phyloP scores from a whole-genome alignment of 2,888 invertebrate species.

The Melanostoma mellinum region DNA sequence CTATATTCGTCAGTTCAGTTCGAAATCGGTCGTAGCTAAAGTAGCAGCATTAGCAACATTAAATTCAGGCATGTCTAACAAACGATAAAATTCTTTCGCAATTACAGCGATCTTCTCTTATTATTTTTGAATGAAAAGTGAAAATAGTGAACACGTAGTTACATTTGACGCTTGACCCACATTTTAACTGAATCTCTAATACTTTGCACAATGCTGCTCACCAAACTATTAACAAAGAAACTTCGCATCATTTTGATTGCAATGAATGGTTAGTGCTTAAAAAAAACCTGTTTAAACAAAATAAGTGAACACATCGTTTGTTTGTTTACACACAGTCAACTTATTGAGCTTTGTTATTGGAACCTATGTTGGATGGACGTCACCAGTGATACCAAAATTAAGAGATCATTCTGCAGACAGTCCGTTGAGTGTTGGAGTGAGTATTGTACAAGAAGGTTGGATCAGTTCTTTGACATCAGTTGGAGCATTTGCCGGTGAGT shows the following conservation, averaged over 20 bases:
- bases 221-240: no score
- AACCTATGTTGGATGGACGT: constrained; percentile 89
- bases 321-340: constrained; percentile 83
- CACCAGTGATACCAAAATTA: constrained; percentile 86
- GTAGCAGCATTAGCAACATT: no score
- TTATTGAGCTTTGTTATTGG: constrained; percentile 87
- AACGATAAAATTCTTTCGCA: no score
- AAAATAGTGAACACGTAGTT: no score
- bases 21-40: no score
- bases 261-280: neutral
- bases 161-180: no score
- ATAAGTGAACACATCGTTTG: neutral
- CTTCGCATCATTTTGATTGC: neutral
- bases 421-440: constrained; percentile 82
- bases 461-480: constrained; percentile 87
- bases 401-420: constrained; percentile 79
- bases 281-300: neutral
- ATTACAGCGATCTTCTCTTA: no score
- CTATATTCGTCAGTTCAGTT: no score
- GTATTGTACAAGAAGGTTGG: constrained; percentile 86
- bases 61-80: no score
- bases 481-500: constrained; percentile 86
- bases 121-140: no score
- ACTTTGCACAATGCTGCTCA: neutral
- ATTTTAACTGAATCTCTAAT: neutral